Base-by-base conservation (phyloP, 2,113 vertebrate genomes). In the Daphoenositta chrysoptera region DNA sequence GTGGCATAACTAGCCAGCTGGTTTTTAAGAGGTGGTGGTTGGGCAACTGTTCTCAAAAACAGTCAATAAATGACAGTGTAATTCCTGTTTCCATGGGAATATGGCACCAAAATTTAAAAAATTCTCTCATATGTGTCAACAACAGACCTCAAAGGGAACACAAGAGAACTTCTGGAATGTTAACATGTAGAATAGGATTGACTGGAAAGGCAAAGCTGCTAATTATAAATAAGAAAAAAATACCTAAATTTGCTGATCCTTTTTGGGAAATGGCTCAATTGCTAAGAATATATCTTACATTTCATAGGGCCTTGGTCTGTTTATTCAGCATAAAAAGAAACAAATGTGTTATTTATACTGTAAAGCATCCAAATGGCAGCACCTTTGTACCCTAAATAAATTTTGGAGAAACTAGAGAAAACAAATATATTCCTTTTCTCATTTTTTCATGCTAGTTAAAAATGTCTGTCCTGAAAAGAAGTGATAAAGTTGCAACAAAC, bases 211-310 rank as follows among this genome's bases (percentile, higher is more conserved):
- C 47, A 88, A 95, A 94, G 56, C 72, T 90, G 33, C 56, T 96
- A 84, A 68, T 72, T 96, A 83, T 82, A 96, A 97, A 93, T 63
- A 68, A 72, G 71, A 72, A 96, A 81, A 95, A 96, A 95, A 87
- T 83, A 53, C 81, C 95, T 90, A 94, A 42, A 31, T 72, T 77
- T 78, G 51, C 61, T 47, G 64, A 87, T 96, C 79, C 53, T 86
- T 94, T 64, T 82, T 65, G 94, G 94, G 89, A 95, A 93, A 83
- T 61, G 63, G 33, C 51, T 93, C 51, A 84, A 51, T 57, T 65
- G 44, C 69, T 92, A 76, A 91, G 91, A 97, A 90, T 87, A 44
- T 93, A 73, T 70, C 50, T 94, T 84, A 85, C 83, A 94, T 97
- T 96, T 93, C 72, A 75, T 33, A 77, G 30, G 50, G 54, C 28